Evolutionary conservation across 2,888 invertebrate genomes (phyloP).

Genomic region (Mesopsocus fuscifrons): DNA sequence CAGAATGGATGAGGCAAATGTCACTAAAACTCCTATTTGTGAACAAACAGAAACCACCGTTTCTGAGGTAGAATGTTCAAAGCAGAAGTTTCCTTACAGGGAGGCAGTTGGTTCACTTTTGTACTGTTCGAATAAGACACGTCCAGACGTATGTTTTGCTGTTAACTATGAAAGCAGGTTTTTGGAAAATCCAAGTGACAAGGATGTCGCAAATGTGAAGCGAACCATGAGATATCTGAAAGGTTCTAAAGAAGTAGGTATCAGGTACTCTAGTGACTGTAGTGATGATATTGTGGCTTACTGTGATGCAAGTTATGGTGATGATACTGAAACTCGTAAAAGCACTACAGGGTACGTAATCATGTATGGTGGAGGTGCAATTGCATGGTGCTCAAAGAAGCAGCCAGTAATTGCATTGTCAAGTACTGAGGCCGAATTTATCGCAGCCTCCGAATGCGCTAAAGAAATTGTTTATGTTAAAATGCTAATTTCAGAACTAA

Average conservation of each 20-base stretch:
- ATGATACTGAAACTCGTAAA: conserved; percentile 4
- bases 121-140: conserved; percentile 14
- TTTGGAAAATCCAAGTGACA: conserved; percentile 15
- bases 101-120: conserved; percentile 16
- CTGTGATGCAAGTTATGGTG: conserved; percentile 3
- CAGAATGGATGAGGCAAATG: background rate
- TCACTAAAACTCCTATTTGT: background rate
- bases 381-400: conserved; percentile 17
- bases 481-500: conserved; percentile 14
- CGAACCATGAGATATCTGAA: conserved; percentile 13
- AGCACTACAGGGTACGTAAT: conserved; percentile 12
- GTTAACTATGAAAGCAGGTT: conserved; percentile 15
- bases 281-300: too few relatives aligned
- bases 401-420: conserved; percentile 18
- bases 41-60: too few relatives aligned
- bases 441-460: conserved; percentile 16
- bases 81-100: conserved; percentile 14
- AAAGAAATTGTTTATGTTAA: conserved; percentile 17
- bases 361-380: conserved; percentile 15
- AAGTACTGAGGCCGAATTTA: conserved; percentile 18
- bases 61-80: too few relatives aligned
- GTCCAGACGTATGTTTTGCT: conserved; percentile 14
- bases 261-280: too few relatives aligned
- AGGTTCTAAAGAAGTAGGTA: too few relatives aligned
- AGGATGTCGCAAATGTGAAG: conserved; percentile 14